These are phyloP conservation scores for Carettochelys insculpta DNA, from an alignment of 2,113 vertebrate genomes.

Conservation along the genomic window DNA sequence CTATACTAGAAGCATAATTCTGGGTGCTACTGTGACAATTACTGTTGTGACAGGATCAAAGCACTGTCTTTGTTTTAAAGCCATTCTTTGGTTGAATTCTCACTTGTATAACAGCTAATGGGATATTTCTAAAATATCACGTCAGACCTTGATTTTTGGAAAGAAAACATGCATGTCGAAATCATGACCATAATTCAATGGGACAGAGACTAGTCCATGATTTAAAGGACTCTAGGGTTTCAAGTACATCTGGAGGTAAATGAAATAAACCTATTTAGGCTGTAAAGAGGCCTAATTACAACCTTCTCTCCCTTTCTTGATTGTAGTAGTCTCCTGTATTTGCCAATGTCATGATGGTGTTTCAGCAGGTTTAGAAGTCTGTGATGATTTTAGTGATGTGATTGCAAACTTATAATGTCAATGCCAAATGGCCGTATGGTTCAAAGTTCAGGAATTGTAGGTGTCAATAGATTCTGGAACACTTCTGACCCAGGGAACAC, in stretches of 20 bases:
- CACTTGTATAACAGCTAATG: background rate
- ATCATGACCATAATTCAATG: background rate
- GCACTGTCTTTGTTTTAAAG: background rate
- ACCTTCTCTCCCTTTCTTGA: background rate
- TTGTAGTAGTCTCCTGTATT: background rate
- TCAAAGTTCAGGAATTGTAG: background rate
- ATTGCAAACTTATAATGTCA: background rate
- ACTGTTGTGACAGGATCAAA: background rate
- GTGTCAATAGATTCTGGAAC: background rate
- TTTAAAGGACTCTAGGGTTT: background rate
- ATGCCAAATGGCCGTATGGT: fast-evolving
- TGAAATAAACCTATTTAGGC: background rate
- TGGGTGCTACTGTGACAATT: fast-evolving
- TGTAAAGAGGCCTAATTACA: background rate
- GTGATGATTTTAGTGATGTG: background rate
- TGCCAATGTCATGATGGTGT: background rate
- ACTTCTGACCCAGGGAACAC: background rate
- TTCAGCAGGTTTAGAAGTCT: background rate
- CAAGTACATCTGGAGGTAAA: background rate
- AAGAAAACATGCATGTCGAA: background rate
- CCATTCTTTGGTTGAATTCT: background rate
- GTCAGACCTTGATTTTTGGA: background rate
- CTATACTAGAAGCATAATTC: background rate
- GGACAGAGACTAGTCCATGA: background rate
- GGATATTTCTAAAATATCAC: background rate